These are phyloP conservation scores for Rhorus exstirpatorius DNA, from an alignment of 2,888 invertebrate species.

Conservation along the genomic window DNA sequence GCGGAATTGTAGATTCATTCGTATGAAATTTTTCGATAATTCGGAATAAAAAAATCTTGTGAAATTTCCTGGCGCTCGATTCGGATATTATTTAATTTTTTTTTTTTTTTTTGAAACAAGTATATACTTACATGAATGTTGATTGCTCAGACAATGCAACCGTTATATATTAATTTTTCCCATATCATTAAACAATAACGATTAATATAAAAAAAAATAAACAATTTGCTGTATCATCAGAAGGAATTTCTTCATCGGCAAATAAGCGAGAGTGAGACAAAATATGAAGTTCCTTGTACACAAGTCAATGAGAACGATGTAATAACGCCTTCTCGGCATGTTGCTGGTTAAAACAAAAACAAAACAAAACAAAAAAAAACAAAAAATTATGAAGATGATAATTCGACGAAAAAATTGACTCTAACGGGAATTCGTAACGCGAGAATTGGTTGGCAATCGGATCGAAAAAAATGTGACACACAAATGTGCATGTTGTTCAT, in stretches of 20 bases:
- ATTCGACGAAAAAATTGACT: conserved; percentile 46
- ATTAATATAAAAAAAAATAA: not conserved
- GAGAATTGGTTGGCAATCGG: conserved; percentile 37
- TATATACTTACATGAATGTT: too few species aligned
- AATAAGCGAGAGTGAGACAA: conserved; percentile 14
- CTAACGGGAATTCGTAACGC: conserved; percentile 56
- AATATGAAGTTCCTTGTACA: conserved; percentile 38
- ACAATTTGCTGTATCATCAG: conserved; percentile 28
- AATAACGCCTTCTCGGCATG: conserved; percentile 47
- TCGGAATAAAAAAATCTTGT: too few species aligned
- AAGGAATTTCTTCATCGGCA: conserved; percentile 45
- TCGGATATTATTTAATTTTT: too few species aligned
- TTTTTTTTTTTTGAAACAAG: too few species aligned
- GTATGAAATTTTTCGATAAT: too few species aligned
- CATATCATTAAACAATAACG: too few species aligned
- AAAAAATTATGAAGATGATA: conserved; percentile 13
- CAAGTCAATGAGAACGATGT: conserved; percentile 29
- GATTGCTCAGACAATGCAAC: too few species aligned
- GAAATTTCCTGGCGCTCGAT: too few species aligned
- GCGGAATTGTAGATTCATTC: too few species aligned
- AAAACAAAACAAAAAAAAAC: not conserved
- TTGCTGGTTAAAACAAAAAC: not conserved
- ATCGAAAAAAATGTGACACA: conserved; percentile 29
- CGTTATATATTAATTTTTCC: too few species aligned
- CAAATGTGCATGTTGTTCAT: conserved; percentile 12